Evolutionary conservation across 2,797 vertebrate species (phyloP), one percentile per base, ranked within the genome.

Genomic region (Pyrocephalus nanus): DNA sequence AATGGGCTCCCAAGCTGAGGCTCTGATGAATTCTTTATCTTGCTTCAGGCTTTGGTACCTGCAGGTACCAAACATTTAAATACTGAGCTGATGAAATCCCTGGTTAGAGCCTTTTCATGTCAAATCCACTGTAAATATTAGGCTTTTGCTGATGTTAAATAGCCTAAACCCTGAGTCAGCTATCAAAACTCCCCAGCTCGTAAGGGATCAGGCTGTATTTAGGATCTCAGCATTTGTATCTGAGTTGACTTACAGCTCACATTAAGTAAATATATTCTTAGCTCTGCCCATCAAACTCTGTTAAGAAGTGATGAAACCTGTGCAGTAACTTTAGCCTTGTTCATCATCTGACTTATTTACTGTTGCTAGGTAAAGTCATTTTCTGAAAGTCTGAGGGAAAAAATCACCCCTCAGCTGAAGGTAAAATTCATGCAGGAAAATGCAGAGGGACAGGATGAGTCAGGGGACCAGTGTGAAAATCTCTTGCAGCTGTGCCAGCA

Each of bases 91-190:
- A 86, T 80, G 72, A 95, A 95, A 95, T 93, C 80, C 84, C 25
- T 64, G 40, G 88, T 34, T 92, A 48, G 73, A 94, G 40, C 43
- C 70, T 91, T 95, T 69, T 64, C 11, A 12, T 95, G 86, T 94
- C 93, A 96, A 66, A 88, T 95, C 57, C 3, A 1, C 80, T 83
- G 88, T 89, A 95, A 95, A 95, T 96, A 96, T 93, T 95, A 87
- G 86, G 71, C 86, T 95, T 94, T 92, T 88, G 90, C 94, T 96
- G 93, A 93, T 92, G 94, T 54, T 91, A 93, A 96, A 87, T 74
- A 94, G 88, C 72, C 92, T 95, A 96, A 96, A 89, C 43, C 94
- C 92, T 97, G 93, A 95, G 81, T 96, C 93, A 97, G 95, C 94
- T 95, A 91, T 90, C 95, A 95, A 88, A 95, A 91, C 78, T 95